A percentile compares a stretch with the other conserved stretches of the same genome.
Conservation (phyloP, 2,113 vertebrate species). For the Nesospiza acunhae region DNA sequence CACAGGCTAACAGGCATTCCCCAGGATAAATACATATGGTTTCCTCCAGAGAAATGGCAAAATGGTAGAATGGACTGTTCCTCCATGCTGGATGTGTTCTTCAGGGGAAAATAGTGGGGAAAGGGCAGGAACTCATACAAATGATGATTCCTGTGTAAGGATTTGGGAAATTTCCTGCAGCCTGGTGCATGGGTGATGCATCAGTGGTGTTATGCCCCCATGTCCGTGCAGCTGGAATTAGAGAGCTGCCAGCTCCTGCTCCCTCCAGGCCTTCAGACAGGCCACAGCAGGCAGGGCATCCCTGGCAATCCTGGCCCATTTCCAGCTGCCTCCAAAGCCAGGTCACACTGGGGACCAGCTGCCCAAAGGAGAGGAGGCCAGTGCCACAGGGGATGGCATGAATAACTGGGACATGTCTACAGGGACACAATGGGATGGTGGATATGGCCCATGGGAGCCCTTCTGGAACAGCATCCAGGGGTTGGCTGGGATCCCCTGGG, state of each 20-base stretch:
- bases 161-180: neutral
- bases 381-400: neutral
- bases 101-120: neutral
- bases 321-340: neutral
- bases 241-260: neutral
- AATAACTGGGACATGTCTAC: neutral
- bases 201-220: neutral
- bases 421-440: neutral
- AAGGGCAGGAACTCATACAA: neutral
- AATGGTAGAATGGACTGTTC: neutral
- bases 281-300: neutral
- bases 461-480: neutral
- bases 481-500: neutral
- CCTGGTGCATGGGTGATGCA: neutral
- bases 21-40: slow-evolving; percentile 26
- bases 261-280: neutral
- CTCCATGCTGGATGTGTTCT: neutral
- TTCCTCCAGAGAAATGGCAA: neutral
- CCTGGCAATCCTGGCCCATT: neutral
- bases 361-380: neutral
- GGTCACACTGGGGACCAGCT: neutral
- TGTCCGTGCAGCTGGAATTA: accelerated
- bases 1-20: neutral
- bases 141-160: neutral
- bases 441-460: neutral